Percentiles rank a stretch among this genome's conserved stretches.
phyloP scores from a whole-genome alignment of 2,888 invertebrate genomes.

The Sipha maydis region DNA sequence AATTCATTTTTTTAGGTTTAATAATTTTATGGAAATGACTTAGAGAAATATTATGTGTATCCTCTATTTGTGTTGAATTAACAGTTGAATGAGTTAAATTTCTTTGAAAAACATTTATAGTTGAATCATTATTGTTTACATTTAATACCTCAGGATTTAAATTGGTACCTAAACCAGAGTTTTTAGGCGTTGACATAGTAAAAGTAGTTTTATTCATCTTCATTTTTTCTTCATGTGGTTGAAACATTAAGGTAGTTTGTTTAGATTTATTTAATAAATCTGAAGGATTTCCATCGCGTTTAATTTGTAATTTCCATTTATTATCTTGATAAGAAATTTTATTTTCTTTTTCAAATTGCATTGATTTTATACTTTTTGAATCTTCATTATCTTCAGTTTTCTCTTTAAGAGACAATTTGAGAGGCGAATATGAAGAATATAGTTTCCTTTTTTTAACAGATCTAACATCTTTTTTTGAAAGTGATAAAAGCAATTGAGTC shows the following conservation, averaged over 20 bases:
- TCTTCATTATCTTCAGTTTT: neutral
- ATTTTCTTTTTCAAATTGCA: slow-evolving; percentile 10
- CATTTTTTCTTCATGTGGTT: slow-evolving; percentile 1
- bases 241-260: slow-evolving; percentile 15
- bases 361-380: neutral
- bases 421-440: slow-evolving; percentile 45
- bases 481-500: slow-evolving; percentile 16
- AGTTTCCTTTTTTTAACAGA: slow-evolving; percentile 44
- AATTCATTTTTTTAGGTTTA: slow-evolving; percentile 14
- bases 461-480: slow-evolving; percentile 12
- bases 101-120: neutral
- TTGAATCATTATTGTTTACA: neutral
- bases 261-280: slow-evolving; percentile 52
- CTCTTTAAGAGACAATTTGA: slow-evolving; percentile 53
- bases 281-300: slow-evolving; percentile 51
- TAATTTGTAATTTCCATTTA: slow-evolving; percentile 40
- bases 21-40: slow-evolving; percentile 15
- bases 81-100: neutral
- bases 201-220: slow-evolving; percentile 34
- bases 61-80: neutral
- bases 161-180: neutral
- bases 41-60: slow-evolving; percentile 8
- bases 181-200: neutral
- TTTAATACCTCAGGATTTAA: neutral
- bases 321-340: slow-evolving; percentile 13